Evolutionary conservation across 64 coral and sea anemone species (phyloP).

Genomic region (Stichodactyla helianthus): DNA sequence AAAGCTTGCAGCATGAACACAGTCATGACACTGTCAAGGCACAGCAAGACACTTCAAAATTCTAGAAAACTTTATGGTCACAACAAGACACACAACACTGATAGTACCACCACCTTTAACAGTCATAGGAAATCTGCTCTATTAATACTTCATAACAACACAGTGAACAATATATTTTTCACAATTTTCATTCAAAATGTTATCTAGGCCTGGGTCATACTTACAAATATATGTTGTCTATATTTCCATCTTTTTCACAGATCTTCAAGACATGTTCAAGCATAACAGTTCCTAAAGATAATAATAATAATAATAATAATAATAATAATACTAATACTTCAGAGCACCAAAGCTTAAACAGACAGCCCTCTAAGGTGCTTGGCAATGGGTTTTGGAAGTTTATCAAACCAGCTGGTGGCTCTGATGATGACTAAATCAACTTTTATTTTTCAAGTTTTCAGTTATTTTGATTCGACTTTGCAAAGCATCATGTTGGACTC

Average conservation of each 20-base stretch:
- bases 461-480: neutral
- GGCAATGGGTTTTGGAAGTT: slow-evolving; percentile 25
- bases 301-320: neutral
- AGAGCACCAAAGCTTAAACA: neutral
- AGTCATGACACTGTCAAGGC: too few species aligned
- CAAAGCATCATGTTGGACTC: too few species aligned
- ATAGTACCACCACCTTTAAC: too few species aligned
- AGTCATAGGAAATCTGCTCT: too few species aligned
- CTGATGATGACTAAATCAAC: slow-evolving; percentile 14
- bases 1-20: too few species aligned
- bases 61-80: too few species aligned
- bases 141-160: too few species aligned
- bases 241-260: slow-evolving; percentile 99
- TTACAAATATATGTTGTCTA: slow-evolving; percentile 99
- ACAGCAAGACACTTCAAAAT: too few species aligned
- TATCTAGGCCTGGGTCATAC: neutral
- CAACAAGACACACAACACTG: too few species aligned
- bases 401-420: slow-evolving; percentile 21
- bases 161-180: too few species aligned
- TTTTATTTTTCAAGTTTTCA: neutral
- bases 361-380: slow-evolving; percentile 1
- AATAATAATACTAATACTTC: neutral
- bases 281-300: slow-evolving; percentile 80
- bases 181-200: too few species aligned
- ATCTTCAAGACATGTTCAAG: slow-evolving; percentile 98